Percentiles rank a stretch among this genome's conserved stretches.
These are phyloP conservation scores for Oscheius sp. DNA, from an alignment of 2,888 invertebrate genomes.

Conservation along the genomic window DNA sequence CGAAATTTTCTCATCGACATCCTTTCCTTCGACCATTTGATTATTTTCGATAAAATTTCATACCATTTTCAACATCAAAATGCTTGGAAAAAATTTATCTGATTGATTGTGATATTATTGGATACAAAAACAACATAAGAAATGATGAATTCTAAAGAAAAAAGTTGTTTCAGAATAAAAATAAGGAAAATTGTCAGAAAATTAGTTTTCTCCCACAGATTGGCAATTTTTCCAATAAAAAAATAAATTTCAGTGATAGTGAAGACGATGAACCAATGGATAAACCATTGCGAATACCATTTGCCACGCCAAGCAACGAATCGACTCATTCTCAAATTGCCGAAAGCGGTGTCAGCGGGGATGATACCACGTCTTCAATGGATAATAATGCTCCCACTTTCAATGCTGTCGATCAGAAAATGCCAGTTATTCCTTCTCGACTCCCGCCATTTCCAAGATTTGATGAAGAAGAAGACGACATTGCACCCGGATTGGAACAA, in stretches of 20 bases:
- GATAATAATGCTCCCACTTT: constrained; percentile 28
- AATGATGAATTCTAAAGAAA: no score
- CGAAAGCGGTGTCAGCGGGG: constrained; percentile 58
- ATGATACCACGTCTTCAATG: constrained; percentile 45
- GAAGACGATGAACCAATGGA: constrained; percentile 58
- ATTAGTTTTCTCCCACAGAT: no score
- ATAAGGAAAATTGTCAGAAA: no score
- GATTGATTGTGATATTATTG: no score
- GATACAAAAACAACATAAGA: no score
- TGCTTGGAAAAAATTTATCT: no score
- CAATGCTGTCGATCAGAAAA: constrained; percentile 17
- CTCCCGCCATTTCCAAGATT: constrained; percentile 28
- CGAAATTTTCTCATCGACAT: no score
- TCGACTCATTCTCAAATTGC: constrained; percentile 61
- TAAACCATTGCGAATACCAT: constrained; percentile 40
- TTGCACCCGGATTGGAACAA: constrained; percentile 88
- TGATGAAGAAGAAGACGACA: constrained; percentile 45
- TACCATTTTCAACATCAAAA: no score
- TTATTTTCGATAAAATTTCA: no score
- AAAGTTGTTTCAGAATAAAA: no score
- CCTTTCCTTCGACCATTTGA: no score
- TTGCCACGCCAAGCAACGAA: constrained; percentile 23
- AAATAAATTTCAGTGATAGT: constrained; percentile 40
- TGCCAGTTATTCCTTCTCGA: constrained; percentile 19
- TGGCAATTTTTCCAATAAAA: no score